phyloP scores from a whole-genome alignment of 2,888 invertebrate species.

The Hyposoter didymator region DNA sequence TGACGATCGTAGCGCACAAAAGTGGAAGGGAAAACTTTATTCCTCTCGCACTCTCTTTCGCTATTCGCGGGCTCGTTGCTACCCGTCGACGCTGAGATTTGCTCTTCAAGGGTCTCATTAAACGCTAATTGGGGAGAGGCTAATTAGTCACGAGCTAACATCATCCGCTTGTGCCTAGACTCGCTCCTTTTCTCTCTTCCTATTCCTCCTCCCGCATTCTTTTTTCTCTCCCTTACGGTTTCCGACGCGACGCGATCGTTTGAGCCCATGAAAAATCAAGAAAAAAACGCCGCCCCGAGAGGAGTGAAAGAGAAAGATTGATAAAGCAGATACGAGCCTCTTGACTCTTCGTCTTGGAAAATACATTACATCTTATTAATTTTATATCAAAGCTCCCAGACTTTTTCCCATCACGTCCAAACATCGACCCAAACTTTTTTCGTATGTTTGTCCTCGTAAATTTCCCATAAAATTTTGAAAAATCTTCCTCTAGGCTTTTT shows the following conservation, averaged over 20 bases:
- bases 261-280: slow-evolving; percentile 8
- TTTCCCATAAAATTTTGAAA: too few relatives aligned
- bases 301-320: neutral
- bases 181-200: slow-evolving; percentile 10
- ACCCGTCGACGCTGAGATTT: slow-evolving; percentile 67
- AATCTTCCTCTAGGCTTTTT: too few relatives aligned
- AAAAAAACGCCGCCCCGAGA: neutral
- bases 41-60: neutral
- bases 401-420: neutral
- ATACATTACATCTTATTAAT: slow-evolving; percentile 61
- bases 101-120: slow-evolving; percentile 74
- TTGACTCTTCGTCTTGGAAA: slow-evolving; percentile 44
- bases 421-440: neutral
- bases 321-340: slow-evolving; percentile 42
- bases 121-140: slow-evolving; percentile 73
- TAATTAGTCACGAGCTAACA: slow-evolving; percentile 73
- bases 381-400: slow-evolving; percentile 45
- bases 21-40: slow-evolving; percentile 45
- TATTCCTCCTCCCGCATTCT: too few relatives aligned
- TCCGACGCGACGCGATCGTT: slow-evolving; percentile 43
- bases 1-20: slow-evolving; percentile 24
- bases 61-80: slow-evolving; percentile 24
- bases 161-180: slow-evolving; percentile 64
- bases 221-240: slow-evolving; percentile 3
- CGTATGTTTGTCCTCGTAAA: too few relatives aligned